Evolutionary conservation across 2,113 vertebrate species (phyloP).

Genomic region (Passer montanus): DNA sequence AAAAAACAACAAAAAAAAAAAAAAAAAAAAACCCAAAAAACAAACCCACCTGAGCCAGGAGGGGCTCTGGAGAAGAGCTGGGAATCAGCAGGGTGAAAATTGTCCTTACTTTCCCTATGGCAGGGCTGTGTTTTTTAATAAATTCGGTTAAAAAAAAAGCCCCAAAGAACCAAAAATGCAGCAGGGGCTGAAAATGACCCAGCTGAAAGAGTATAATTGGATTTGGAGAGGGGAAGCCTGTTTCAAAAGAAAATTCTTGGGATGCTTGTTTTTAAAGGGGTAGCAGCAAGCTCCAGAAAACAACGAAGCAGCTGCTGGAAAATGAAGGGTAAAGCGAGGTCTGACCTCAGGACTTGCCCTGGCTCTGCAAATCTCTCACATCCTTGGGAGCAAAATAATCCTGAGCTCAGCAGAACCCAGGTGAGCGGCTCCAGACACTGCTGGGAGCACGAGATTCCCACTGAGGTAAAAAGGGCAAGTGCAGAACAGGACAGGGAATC

Average conservation of each 20-base stretch:
- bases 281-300: constrained; percentile 15
- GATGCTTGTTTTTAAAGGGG: constrained; percentile 66
- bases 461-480: neutral
- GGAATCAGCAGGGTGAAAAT: neutral
- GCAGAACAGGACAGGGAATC: neutral
- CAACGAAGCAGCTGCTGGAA: neutral
- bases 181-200: constrained; percentile 33
- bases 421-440: neutral
- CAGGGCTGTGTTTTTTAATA: neutral
- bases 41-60: neutral
- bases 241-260: constrained; percentile 66
- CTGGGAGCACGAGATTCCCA: neutral
- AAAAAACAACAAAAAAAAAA: too few species aligned
- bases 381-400: neutral
- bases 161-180: neutral
- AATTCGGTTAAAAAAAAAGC: neutral
- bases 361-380: neutral
- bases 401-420: neutral
- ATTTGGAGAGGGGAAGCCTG: constrained; percentile 52
- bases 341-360: neutral
- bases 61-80: neutral
- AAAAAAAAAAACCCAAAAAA: too few species aligned
- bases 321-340: neutral
- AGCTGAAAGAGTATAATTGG: constrained; percentile 50
- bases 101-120: neutral